Conservation (phyloP, 2,113 vertebrate genomes). For the Lepisosteus oculatus region DNA sequence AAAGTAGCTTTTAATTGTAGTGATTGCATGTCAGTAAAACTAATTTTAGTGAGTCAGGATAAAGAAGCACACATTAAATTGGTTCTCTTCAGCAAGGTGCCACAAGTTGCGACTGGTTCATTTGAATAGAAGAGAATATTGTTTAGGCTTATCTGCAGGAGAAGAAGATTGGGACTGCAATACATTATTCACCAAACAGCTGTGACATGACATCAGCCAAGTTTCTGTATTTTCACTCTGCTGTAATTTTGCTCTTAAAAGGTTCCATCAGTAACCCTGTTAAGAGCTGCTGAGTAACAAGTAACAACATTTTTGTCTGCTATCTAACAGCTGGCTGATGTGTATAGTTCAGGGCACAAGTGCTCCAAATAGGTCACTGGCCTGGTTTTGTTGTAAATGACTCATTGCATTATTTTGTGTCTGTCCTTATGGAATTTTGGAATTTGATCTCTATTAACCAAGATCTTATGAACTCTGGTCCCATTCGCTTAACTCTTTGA, state of each 20-base stretch:
- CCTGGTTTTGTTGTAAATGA: constrained; percentile 38
- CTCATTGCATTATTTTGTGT: constrained; percentile 43
- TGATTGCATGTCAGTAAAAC: constrained; percentile 30
- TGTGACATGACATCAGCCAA: constrained; percentile 67
- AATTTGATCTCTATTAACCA: constrained; percentile 26
- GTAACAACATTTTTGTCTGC: constrained; percentile 65
- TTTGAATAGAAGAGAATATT: not conserved
- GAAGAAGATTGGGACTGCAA: constrained; percentile 14
- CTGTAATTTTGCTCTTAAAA: constrained; percentile 66
- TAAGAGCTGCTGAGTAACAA: constrained; percentile 58
- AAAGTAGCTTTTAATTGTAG: constrained; percentile 40
- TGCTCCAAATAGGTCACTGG: constrained; percentile 33
- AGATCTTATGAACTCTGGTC: constrained; percentile 5
- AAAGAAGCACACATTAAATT: not conserved
- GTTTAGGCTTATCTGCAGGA: not conserved
- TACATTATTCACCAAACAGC: constrained; percentile 62
- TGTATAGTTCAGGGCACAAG: constrained; percentile 25
- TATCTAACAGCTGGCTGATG: constrained; percentile 53
- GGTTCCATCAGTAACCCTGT: constrained; percentile 62
- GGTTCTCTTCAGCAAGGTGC: constrained; percentile 5
- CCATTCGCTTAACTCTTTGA: not conserved
- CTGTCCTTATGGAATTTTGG: constrained; percentile 24
- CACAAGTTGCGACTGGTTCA: not conserved
- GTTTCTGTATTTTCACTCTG: constrained; percentile 67
- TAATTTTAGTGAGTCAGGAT: not conserved